These are phyloP conservation scores for Bungarus multicinctus DNA, from an alignment of 2,113 vertebrate species.

Conservation along the genomic window DNA sequence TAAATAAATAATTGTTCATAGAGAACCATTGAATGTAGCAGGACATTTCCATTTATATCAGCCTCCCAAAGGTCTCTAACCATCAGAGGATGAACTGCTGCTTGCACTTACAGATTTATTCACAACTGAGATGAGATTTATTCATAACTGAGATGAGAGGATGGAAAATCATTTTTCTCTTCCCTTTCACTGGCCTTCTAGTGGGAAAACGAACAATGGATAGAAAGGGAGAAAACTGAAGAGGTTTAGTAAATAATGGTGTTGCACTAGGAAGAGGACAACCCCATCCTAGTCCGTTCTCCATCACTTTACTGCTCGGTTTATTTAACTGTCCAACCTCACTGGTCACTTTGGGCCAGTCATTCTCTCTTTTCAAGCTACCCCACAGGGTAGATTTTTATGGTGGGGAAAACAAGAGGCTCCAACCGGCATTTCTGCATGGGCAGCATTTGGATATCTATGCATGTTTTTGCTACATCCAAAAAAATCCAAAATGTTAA, in stretches of 20 bases:
- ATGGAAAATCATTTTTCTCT: not conserved
- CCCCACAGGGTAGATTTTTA: not conserved
- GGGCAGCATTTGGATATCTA: not conserved
- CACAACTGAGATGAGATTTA: not conserved
- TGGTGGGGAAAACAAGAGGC: not conserved
- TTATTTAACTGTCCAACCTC: too few relatives aligned
- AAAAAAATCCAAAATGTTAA: not conserved
- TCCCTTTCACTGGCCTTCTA: not conserved
- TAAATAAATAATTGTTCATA: too few relatives aligned
- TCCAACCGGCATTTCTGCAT: conserved; percentile 1
- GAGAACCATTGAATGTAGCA: not conserved
- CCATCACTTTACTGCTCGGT: too few relatives aligned
- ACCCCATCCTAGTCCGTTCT: not conserved
- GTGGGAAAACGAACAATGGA: not conserved
- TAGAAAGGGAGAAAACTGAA: not conserved
- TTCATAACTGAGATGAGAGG: not conserved
- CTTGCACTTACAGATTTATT: not conserved
- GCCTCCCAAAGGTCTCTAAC: not conserved
- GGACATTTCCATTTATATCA: not conserved
- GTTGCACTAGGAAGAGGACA: not conserved
- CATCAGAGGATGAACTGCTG: not conserved
- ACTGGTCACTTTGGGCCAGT: too few relatives aligned
- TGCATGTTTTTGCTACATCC: not conserved
- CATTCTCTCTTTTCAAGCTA: not conserved
- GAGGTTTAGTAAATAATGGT: not conserved